phyloP scores from a whole-genome alignment of 2,888 invertebrate genomes.

The Lysandra bellargus region DNA sequence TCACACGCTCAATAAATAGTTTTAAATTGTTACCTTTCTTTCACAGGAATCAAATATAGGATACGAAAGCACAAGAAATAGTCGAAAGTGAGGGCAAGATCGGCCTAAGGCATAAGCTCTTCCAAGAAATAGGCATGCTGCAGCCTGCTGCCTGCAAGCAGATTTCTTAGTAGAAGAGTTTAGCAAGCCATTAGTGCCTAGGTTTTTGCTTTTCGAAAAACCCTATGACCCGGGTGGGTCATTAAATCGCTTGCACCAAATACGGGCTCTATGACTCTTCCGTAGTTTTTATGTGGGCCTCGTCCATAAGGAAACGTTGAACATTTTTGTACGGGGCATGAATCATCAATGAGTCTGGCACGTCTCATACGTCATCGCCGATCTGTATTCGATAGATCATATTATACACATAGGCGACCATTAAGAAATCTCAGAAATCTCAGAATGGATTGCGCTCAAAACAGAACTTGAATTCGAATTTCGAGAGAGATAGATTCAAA shows the following conservation, averaged over 20 bases:
- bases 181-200: background rate
- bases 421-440: background rate
- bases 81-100: no score
- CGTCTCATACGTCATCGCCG: conserved; percentile 3
- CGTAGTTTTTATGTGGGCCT: conserved; percentile 5
- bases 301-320: background rate
- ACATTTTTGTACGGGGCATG: conserved; percentile 1
- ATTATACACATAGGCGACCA: background rate
- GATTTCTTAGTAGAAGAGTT: background rate
- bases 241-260: background rate
- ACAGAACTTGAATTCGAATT: background rate
- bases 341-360: conserved; percentile 19
- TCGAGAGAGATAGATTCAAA: background rate
- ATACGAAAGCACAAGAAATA: no score
- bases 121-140: background rate
- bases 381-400: conserved; percentile 1
- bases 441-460: background rate
- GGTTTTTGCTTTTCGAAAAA: background rate
- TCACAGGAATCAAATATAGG: no score
- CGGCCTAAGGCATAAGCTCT: no score
- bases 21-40: background rate
- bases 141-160: background rate
- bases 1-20: background rate
- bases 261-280: background rate
- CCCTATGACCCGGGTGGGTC: background rate